Percentiles rank a stretch among this genome's conserved stretches.
phyloP scores from a whole-genome alignment of 2,113 vertebrate species.

The Anolis sagrei region DNA sequence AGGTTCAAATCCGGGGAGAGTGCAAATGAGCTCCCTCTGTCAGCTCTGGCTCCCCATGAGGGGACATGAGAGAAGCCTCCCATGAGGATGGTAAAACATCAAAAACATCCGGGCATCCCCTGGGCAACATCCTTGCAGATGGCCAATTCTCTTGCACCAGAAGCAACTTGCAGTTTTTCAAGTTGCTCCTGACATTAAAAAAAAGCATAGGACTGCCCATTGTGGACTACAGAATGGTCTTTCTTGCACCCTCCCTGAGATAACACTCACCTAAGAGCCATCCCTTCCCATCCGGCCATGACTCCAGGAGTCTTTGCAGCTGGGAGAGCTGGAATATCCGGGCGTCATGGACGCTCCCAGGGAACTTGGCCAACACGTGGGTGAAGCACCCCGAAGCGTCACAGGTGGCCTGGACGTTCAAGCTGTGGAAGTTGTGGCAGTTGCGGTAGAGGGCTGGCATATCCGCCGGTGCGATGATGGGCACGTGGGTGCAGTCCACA shows the following conservation, averaged over 20 bases:
- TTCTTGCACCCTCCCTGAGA: too few species aligned
- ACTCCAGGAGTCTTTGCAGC: slow-evolving; percentile 33
- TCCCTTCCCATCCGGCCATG: slow-evolving; percentile 36
- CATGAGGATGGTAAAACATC: too few species aligned
- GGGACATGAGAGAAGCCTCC: too few species aligned
- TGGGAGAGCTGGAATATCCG: slow-evolving; percentile 43
- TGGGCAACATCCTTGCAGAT: too few species aligned
- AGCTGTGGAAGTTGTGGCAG: slow-evolving; percentile 42
- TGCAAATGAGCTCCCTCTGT: too few species aligned
- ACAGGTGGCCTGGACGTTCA: slow-evolving; percentile 35
- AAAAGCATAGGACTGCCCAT: too few species aligned
- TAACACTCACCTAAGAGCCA: slow-evolving; percentile 32
- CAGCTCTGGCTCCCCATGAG: too few species aligned
- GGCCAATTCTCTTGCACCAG: too few species aligned
- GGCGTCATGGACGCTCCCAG: slow-evolving; percentile 23
- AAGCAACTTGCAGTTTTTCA: too few species aligned
- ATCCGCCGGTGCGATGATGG: slow-evolving; percentile 27
- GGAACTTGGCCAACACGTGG: slow-evolving; percentile 36
- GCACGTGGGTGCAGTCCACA: slow-evolving; percentile 34
- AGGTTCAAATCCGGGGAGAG: too few species aligned
- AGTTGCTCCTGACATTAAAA: too few species aligned
- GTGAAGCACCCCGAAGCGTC: slow-evolving; percentile 29
- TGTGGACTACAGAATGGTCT: neutral
- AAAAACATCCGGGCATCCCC: too few species aligned
- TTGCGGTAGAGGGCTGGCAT: slow-evolving; percentile 38